Conservation (phyloP, 1,140 invertebrate species). For the Gryllus bimaculatus region DNA sequence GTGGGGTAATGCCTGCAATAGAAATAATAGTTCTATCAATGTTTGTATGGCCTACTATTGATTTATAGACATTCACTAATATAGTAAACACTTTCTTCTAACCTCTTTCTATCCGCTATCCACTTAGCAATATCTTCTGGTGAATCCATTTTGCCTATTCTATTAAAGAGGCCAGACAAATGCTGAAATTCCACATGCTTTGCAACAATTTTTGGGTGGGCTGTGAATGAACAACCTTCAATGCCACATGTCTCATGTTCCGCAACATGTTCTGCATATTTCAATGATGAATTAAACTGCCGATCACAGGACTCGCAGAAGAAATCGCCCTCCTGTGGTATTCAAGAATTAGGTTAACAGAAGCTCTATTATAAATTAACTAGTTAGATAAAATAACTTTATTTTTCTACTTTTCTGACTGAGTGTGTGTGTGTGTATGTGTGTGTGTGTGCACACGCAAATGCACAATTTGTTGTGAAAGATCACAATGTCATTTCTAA, state of each 20-base stretch:
- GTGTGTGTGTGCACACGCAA: no score
- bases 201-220: conserved; percentile 64
- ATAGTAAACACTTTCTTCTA: conserved; percentile 19
- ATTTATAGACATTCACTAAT: neutral
- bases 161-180: conserved; percentile 61
- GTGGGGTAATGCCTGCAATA: conserved; percentile 35
- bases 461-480: no score
- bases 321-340: conserved; percentile 20
- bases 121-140: conserved; percentile 74
- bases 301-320: conserved; percentile 71
- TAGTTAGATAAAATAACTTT: no score
- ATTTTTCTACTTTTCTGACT: no score
- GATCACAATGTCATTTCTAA: no score
- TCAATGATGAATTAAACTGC: conserved; percentile 48
- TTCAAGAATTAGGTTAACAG: conserved; percentile 19
- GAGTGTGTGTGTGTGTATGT: no score
- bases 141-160: conserved; percentile 59
- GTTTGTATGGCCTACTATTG: neutral
- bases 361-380: no score
- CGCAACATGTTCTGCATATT: conserved; percentile 51
- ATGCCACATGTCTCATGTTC: conserved; percentile 65
- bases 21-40: conserved; percentile 1
- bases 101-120: conserved; percentile 66
- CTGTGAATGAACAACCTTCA: conserved; percentile 71
- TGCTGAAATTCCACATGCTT: conserved; percentile 76